Evolutionary conservation across 2,797 vertebrate genomes (phyloP).

Genomic region (Champsocephalus esox): DNA sequence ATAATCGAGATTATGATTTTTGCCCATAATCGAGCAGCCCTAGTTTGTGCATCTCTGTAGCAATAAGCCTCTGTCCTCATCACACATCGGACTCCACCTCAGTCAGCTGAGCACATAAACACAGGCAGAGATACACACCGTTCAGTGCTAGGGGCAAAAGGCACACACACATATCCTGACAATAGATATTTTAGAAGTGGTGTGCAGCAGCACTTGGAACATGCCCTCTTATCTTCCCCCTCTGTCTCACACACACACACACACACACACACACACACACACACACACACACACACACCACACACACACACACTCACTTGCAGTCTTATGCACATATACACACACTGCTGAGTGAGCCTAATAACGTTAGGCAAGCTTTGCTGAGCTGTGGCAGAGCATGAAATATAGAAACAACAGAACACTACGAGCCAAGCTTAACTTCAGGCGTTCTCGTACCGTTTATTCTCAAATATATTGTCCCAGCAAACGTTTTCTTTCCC

Average conservation of each 20-base stretch:
- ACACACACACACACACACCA: slow-evolving; percentile 23
- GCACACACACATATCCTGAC: slow-evolving; percentile 21
- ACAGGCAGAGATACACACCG: slow-evolving; percentile 23
- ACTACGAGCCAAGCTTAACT: slow-evolving; percentile 58
- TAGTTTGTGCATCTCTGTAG: slow-evolving; percentile 66
- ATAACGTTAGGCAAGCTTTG: slow-evolving; percentile 77
- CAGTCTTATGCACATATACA: slow-evolving; percentile 50
- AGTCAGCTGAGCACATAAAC: slow-evolving; percentile 53
- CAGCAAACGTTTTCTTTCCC: slow-evolving; percentile 38
- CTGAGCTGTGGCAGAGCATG: slow-evolving; percentile 77
- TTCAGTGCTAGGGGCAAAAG: slow-evolving; percentile 24
- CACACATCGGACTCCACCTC: slow-evolving; percentile 62
- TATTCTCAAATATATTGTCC: slow-evolving; percentile 59
- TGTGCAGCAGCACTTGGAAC: slow-evolving; percentile 47
- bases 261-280: slow-evolving; percentile 25
- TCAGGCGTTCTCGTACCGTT: slow-evolving; percentile 43
- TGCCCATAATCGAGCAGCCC: no score
- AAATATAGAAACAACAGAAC: slow-evolving; percentile 77
- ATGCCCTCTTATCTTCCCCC: slow-evolving; percentile 49
- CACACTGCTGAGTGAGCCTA: slow-evolving; percentile 66
- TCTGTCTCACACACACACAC: slow-evolving; percentile 22
- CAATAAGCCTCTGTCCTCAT: slow-evolving; percentile 66
- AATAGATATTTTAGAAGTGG: slow-evolving; percentile 58
- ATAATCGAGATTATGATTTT: no score
- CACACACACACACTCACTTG: slow-evolving; percentile 26